phyloP scores from a whole-genome alignment of 2,113 vertebrate genomes.

The Callionymus lyra region DNA sequence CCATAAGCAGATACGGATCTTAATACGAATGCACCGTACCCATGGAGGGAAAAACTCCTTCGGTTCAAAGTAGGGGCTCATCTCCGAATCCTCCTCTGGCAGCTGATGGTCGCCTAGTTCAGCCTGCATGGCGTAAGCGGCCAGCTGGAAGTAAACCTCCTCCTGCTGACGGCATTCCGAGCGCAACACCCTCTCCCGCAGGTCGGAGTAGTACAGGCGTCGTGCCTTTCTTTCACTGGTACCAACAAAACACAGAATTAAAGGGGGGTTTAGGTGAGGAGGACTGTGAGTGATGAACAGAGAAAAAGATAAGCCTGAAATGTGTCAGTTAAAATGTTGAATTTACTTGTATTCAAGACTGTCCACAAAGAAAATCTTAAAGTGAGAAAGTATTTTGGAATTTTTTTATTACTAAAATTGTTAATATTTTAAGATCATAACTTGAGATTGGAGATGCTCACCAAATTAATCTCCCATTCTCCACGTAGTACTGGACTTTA shows the following conservation, averaged over 20 bases:
- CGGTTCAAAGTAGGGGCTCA: conserved; percentile 74
- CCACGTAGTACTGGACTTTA: conserved; percentile 81
- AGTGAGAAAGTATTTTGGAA: too few relatives aligned
- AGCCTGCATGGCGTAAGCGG: conserved; percentile 78
- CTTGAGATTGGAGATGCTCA: too few relatives aligned
- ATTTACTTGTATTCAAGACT: too few relatives aligned
- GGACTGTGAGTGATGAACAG: conserved; percentile 4
- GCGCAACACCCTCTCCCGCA: conserved; percentile 76
- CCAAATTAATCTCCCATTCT: conserved; percentile 81
- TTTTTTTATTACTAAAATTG: too few relatives aligned
- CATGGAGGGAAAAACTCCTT: conserved; percentile 83
- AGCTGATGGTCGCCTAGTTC: conserved; percentile 73
- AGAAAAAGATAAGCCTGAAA: not conserved
- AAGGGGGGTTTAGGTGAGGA: conserved; percentile 4
- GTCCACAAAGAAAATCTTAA: not conserved
- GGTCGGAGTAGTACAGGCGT: conserved; percentile 77
- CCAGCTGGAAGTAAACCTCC: conserved; percentile 85
- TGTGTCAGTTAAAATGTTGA: too few relatives aligned
- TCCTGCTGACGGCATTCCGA: conserved; percentile 80
- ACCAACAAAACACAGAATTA: not conserved
- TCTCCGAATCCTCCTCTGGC: conserved; percentile 37
- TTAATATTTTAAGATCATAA: too few relatives aligned
- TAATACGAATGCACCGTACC: conserved; percentile 60
- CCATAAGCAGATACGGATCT: too few relatives aligned
- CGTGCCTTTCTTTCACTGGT: conserved; percentile 74